Evolutionary conservation across 35 echinoderm and acorn worm genomes (phyloP).

Genomic region (Diadema setosum): DNA sequence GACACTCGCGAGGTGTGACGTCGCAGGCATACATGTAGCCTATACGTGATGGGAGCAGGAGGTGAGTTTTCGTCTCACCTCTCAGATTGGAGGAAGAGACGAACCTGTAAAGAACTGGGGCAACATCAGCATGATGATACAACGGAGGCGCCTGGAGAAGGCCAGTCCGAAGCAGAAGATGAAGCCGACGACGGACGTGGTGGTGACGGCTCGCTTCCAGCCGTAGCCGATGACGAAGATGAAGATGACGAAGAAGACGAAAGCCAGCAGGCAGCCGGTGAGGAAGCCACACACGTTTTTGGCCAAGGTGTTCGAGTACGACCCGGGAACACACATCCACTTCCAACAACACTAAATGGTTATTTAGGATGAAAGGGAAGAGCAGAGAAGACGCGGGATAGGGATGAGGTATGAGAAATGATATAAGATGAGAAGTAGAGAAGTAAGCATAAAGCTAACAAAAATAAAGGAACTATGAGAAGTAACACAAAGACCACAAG

Average conservation of each 20-base stretch:
- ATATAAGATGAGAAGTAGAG: no score
- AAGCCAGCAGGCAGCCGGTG: conserved; percentile 19
- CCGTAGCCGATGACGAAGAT: conserved; percentile 45
- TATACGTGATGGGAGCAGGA: no score
- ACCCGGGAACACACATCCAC: conserved; percentile 1
- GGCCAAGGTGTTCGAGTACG: not conserved
- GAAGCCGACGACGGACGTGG: conserved; percentile 38
- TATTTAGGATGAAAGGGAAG: no score
- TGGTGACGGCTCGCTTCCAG: conserved; percentile 22
- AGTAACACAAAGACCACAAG: no score
- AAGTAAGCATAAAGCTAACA: no score
- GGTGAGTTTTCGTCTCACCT: no score
- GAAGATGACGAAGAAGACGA: conserved; percentile 55
- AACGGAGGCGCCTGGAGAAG: conserved; percentile 58
- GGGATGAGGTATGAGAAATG: no score
- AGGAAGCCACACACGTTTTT: conserved; percentile 46
- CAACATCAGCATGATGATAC: conserved; percentile 65
- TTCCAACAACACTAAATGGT: conserved; percentile 14
- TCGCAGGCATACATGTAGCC: no score
- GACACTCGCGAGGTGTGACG: no score
- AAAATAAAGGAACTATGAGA: no score
- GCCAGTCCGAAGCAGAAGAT: conserved; percentile 81
- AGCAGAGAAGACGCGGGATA: no score
- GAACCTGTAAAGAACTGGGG: conserved; percentile 83
- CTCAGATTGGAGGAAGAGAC: no score